Evolutionary conservation across 2,113 vertebrate species (phyloP), one percentile per base, ranked within the genome.

Genomic region (Rattus rattus): DNA sequence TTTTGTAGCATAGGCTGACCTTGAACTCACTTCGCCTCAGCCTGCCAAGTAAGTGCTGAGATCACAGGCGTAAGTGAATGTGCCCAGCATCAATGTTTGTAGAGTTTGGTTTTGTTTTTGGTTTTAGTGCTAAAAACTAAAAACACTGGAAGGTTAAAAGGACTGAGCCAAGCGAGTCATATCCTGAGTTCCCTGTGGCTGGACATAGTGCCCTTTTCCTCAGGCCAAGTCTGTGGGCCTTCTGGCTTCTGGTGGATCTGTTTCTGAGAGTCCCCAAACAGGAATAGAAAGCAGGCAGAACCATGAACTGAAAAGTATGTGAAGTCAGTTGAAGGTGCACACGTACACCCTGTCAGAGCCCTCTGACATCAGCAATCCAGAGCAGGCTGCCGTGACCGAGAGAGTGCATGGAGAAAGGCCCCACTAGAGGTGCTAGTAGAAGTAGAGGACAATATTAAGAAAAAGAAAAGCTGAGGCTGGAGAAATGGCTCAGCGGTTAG

Each of bases 311-410:
- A 70, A 61, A 47, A 49, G 7, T 7, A 3, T 7, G 2, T 24
- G 28, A 20, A 20, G 1, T 43, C 47, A 17, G 56, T 39, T 20
- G 11, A 88, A 59, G 67, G 56, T 39, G 7, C 7, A 19, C 0
- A 0, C 1, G 1, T 70, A 22, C 20, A 1, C 17, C 2, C 76
- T 9, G 33, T 2, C 0, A 1, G 11, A 33, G 20, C 11, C 54
- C 39, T 39, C 11, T 10, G 36, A 54, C 3, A 16, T 16, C 6
- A 1, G 75, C 36, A 33, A 16, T 2, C n/a, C 3, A 28, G 22
- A 72, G 30, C 52, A 13, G 33, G 0, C n/a, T 7, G 33, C 30
- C 9, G 3, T 69, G 76, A 33, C 49, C 33, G 12, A 65, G 33
- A 17, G 13, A 67, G 63, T 5, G 11, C 76, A 7, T 20, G 9